Base-by-base conservation (phyloP, 2,797 vertebrate genomes). In the Ctenopoma multispine region DNA sequence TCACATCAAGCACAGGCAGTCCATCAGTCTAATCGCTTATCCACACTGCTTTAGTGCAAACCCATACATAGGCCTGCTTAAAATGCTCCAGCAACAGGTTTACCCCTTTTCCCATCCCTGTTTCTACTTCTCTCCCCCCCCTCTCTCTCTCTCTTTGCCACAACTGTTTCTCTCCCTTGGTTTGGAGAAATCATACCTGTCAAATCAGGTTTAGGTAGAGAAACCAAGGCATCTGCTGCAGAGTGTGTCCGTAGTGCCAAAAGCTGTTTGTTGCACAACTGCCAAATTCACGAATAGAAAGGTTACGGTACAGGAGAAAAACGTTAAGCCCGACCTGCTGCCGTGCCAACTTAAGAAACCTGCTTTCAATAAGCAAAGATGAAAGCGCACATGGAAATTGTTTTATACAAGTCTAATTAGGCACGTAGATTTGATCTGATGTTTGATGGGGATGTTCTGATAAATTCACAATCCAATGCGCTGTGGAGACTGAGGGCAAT, bases 11-110 rank as follows among this genome's bases (percentile, higher is more conserved):
- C 86, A 69, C 81, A 77, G 83, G 80, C 88, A 78, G 82, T 80
- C 87, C 86, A 87, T 87, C 87, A 87, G 85, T 70, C 75, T 82
- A 89, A 92, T 88, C 81, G 78, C 81, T 89, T 80, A 83, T 83
- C 69, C 85, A 84, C 84, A 73, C 83, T 44, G 77, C 84, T 82
- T 85, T 63, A 80, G 72, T 63, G 71, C 70, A 43, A 67, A 70
- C 62, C 62, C 72, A 62, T 68, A 83, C 69, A 73, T 74, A 3
- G 17, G 64, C 53, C 43, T 12, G 43, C 61, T 53, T 70, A 12
- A 57, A 57, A 49, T 12, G 46, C 70, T 67, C 17, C 63, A 58
- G 79, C 89, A 88, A 89, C 88, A 86, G 79, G 82, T 87, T 71
- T 23, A 13, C 14, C 6, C 29, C n/a, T 3, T 13, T 0, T 10